Percentiles rank a stretch among this genome's conserved stretches.
These are phyloP conservation scores for Philotrypesis tridentata DNA, from an alignment of 1,140 invertebrate genomes.

Conservation along the genomic window DNA sequence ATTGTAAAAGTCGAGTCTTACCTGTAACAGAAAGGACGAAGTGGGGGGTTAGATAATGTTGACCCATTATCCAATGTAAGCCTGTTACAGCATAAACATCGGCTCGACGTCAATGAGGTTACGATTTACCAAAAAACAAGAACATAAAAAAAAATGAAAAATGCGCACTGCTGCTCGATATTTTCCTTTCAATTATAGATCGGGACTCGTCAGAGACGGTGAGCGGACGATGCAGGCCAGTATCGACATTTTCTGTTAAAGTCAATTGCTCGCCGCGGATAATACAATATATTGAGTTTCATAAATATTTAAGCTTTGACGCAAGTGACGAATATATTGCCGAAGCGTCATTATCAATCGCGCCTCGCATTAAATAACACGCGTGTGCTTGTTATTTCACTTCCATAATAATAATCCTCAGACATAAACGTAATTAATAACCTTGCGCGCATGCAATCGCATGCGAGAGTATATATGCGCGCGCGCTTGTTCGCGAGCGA, in stretches of 20 bases:
- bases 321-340: neutral
- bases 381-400: neutral
- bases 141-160: no score
- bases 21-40: neutral
- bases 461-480: no score
- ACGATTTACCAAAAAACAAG: no score
- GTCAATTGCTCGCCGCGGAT: neutral
- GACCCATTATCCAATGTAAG: neutral
- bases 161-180: no score
- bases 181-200: no score
- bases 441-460: no score
- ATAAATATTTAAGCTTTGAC: neutral
- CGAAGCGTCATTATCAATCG: neutral
- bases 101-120: no score
- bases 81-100: no score
- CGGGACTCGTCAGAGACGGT: no score
- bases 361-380: neutral
- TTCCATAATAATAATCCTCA: neutral
- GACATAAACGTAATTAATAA: neutral
- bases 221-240: no score
- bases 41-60: neutral
- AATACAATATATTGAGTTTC: neutral
- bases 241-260: no score
- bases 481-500: no score
- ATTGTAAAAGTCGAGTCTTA: neutral